Conservation (phyloP, 2,797 vertebrate species). For the Columba guinea region DNA sequence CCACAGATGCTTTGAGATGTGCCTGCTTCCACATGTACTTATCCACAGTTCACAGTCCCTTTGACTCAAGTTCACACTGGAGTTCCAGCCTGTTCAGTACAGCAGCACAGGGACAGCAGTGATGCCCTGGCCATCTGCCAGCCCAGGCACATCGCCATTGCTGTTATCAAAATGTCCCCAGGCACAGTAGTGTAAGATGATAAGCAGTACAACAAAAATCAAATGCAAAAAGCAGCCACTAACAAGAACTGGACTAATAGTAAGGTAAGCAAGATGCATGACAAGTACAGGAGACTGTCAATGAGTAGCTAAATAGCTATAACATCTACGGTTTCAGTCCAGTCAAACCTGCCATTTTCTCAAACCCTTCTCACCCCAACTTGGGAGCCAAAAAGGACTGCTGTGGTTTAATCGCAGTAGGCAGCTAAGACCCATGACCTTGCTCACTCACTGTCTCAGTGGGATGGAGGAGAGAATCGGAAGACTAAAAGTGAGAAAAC, state of each 20-base stretch:
- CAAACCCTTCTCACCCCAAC: background rate
- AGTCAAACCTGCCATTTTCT: background rate
- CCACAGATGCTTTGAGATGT: too few species aligned
- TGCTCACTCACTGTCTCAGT: background rate
- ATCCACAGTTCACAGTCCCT: too few species aligned
- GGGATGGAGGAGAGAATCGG: background rate
- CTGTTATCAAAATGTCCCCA: background rate
- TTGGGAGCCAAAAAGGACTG: background rate
- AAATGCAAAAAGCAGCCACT: background rate
- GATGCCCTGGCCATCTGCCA: background rate
- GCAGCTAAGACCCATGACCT: background rate
- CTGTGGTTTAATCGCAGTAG: background rate
- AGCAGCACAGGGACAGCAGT: background rate
- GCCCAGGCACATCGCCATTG: fast-evolving
- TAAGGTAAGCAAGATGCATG: background rate
- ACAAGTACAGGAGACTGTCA: background rate
- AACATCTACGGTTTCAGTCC: background rate
- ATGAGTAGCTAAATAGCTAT: background rate
- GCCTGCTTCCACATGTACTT: too few species aligned
- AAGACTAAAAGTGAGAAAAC: too few species aligned
- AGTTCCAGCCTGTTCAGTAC: too few species aligned
- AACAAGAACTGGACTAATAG: background rate
- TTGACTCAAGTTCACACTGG: too few species aligned
- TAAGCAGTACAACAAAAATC: background rate
- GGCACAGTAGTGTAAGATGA: background rate